Evolutionary conservation across 2,113 vertebrate species (phyloP), one percentile per base, ranked within the genome.

Genomic region (Ammodramus savannarum): DNA sequence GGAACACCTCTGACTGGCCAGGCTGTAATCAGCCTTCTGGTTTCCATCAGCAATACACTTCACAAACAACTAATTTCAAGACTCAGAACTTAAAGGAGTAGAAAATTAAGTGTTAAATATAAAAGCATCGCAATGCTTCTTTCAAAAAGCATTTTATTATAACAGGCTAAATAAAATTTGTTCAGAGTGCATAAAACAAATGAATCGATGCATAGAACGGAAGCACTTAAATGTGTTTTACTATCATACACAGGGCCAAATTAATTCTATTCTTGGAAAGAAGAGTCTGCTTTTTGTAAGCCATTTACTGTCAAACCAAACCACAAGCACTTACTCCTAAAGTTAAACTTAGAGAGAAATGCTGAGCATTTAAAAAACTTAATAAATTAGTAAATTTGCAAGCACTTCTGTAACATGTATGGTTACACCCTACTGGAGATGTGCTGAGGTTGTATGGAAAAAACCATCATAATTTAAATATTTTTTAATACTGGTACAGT

Each of bases 261-360:
- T 72, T 71, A 58, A 72, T 91, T 96, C 78, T 82, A 62, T 34
- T 68, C 63, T 43, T 62, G 29, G 73, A 87, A 96, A 49, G n/a
- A 59, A 90, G 69, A 90, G 36, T 21, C 67, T 89, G 39, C 41
- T 58, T 82, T 85, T 67, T 89, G 27, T 88, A 81, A 90, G 54
- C 29, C 32, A 69, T 87, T 68, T 88, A 48, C 57, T 87, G n/a
- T 85, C 79, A 74, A 87, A 87, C 51, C 38, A 76, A 89, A 68
- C 21, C 48, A 89, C 43, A 79, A 75, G 61, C 20, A 67, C 55
- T 91, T 71, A 71, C 12, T 77, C 26, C 59, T 67, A 51, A 88
- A 87, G 78, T 38, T 46, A 52, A 74, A 67, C 31, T 43, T 25
- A 5, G 16, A 62, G 26, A 90, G 16, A 73, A 74, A 85, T 52